Conservation (phyloP, 2,113 vertebrate species). For the Manacus vitellinus region DNA sequence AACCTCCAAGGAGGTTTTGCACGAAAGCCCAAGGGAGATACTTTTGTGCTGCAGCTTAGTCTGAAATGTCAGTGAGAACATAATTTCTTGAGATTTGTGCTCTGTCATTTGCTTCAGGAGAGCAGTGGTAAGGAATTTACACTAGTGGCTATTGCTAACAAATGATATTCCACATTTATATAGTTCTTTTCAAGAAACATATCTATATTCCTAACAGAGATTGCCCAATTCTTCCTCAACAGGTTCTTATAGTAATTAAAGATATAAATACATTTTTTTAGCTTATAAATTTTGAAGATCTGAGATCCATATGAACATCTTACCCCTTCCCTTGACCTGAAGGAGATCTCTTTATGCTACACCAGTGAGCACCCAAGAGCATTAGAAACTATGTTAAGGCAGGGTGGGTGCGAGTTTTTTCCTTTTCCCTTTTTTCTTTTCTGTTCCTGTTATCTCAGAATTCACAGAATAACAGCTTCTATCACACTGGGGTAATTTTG, state of each 20-base stretch:
- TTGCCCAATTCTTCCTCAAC: background rate
- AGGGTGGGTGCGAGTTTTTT: rapidly evolving
- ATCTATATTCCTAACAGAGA: background rate
- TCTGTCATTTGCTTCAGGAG: background rate
- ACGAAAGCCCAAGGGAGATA: background rate
- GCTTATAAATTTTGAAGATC: background rate
- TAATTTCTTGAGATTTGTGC: background rate
- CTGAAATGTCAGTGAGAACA: background rate
- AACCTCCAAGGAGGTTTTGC: background rate
- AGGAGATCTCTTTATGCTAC: background rate
- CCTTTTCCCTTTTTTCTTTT: background rate
- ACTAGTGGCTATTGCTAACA: background rate
- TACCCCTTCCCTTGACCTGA: background rate
- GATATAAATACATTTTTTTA: background rate
- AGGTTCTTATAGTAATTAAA: background rate
- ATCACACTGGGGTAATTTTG: background rate
- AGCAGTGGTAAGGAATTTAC: background rate
- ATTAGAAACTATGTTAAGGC: background rate
- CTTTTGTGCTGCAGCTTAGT: background rate
- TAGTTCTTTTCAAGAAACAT: background rate
- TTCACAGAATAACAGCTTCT: background rate
- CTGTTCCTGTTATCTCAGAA: background rate
- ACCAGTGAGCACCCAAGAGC: background rate
- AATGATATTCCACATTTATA: background rate
- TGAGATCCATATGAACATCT: background rate